These are phyloP conservation scores for Lochmaea capreae DNA, from an alignment of 2,888 invertebrate species.

Conservation along the genomic window DNA sequence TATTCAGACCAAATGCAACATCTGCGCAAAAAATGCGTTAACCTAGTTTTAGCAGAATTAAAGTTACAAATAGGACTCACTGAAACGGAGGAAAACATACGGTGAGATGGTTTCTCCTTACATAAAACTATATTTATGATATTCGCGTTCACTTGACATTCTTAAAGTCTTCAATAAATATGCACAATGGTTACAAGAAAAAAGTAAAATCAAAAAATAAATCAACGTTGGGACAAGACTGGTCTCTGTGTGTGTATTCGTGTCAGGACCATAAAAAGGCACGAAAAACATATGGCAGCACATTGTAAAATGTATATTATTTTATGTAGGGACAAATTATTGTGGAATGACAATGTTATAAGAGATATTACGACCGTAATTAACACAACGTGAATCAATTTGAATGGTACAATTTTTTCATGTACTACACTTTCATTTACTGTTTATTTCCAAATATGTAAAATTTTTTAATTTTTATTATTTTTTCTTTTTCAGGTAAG, in stretches of 20 bases:
- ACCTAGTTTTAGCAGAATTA: background rate
- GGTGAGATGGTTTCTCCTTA: background rate
- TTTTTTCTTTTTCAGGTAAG: constrained; percentile 19
- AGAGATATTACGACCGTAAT: background rate
- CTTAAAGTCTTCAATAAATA: background rate
- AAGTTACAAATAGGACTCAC: background rate
- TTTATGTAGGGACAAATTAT: constrained; percentile 14
- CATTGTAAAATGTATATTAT: background rate
- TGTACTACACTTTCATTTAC: background rate
- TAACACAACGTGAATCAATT: background rate
- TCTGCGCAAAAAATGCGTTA: no score
- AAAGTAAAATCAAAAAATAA: constrained; percentile 8
- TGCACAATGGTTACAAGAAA: constrained; percentile 13
- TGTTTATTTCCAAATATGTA: background rate
- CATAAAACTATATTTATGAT: constrained; percentile 12
- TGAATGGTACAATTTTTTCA: background rate
- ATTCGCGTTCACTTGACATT: constrained; percentile 1
- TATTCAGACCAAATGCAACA: no score
- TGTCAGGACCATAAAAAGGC: constrained; percentile 21
- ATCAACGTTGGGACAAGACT: constrained; percentile 19
- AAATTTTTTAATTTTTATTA: background rate
- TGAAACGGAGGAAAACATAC: background rate
- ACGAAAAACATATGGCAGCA: constrained; percentile 18
- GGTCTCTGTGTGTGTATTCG: constrained; percentile 6
- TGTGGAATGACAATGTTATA: background rate